phyloP scores from a whole-genome alignment of 37 sponge, comb jelly and placozoan genomes.

The Halisarca cf. caerulea region DNA sequence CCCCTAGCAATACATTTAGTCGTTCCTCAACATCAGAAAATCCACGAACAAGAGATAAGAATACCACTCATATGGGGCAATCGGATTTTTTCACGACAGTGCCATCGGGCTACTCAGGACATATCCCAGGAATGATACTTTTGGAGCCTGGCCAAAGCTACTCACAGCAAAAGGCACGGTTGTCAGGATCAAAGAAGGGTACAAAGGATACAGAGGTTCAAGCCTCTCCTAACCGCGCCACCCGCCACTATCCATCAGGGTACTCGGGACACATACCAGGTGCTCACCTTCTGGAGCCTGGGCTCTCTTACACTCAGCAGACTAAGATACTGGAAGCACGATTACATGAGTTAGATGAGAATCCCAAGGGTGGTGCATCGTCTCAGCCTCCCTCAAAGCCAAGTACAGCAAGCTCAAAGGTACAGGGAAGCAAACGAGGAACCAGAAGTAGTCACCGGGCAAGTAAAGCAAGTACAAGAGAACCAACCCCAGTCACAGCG shows the following conservation, averaged over 20 bases:
- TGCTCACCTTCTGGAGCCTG: constrained; percentile 9
- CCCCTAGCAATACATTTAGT: neutral
- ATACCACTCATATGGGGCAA: too few species aligned
- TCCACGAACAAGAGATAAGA: neutral
- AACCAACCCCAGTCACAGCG: neutral
- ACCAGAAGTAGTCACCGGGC: neutral
- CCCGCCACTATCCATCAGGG: constrained; percentile 8
- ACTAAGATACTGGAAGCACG: neutral
- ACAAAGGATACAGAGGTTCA: neutral
- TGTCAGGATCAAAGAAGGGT: neutral
- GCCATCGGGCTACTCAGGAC: constrained; percentile 8
- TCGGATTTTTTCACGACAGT: neutral
- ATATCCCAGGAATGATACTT: constrained; percentile 4
- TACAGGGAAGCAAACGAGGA: neutral
- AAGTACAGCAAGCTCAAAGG: neutral
- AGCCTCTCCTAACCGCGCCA: neutral
- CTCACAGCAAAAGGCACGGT: neutral
- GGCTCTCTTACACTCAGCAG: neutral
- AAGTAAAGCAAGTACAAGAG: constrained; percentile 2
- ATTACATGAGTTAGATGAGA: neutral
- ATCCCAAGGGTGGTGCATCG: neutral
- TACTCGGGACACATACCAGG: constrained; percentile 22
- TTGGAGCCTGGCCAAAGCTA: constrained; percentile 2
- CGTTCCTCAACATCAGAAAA: constrained; percentile 11
- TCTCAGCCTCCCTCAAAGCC: neutral